phyloP scores from a whole-genome alignment of 2,888 invertebrate genomes.

The Eucera pruinosa region DNA sequence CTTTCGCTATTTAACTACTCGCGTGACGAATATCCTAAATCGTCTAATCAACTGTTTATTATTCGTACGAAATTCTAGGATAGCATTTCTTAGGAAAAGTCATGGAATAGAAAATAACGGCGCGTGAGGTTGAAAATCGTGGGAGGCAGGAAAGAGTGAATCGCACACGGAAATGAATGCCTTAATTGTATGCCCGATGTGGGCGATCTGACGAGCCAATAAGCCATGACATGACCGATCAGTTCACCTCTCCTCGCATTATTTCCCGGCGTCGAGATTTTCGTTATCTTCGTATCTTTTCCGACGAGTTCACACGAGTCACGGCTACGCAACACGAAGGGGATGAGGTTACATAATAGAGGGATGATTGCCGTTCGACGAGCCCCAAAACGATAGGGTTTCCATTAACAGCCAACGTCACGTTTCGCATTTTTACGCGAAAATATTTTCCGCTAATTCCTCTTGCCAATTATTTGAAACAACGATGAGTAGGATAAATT shows the following conservation, averaged over 20 bases:
- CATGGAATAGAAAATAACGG: no score
- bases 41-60: no score
- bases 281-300: conserved; percentile 74
- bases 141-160: conserved; percentile 63
- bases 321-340: conserved; percentile 55
- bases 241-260: conserved; percentile 74
- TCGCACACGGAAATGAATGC: conserved; percentile 71
- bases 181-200: conserved; percentile 75
- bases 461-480: no score
- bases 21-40: no score
- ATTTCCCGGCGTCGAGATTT: conserved; percentile 68
- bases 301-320: conserved; percentile 81
- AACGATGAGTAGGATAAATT: no score
- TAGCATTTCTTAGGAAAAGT: no score
- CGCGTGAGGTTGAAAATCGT: no score
- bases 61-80: no score
- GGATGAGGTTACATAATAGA: conserved; percentile 79
- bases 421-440: no score
- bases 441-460: no score
- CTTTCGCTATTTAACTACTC: no score
- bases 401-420: no score
- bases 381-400: conserved; percentile 74
- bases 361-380: conserved; percentile 82
- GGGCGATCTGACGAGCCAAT: conserved; percentile 82
- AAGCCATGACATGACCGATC: conserved; percentile 82